Conservation (phyloP, 2,888 invertebrate genomes). For the Zygaena filipendulae region DNA sequence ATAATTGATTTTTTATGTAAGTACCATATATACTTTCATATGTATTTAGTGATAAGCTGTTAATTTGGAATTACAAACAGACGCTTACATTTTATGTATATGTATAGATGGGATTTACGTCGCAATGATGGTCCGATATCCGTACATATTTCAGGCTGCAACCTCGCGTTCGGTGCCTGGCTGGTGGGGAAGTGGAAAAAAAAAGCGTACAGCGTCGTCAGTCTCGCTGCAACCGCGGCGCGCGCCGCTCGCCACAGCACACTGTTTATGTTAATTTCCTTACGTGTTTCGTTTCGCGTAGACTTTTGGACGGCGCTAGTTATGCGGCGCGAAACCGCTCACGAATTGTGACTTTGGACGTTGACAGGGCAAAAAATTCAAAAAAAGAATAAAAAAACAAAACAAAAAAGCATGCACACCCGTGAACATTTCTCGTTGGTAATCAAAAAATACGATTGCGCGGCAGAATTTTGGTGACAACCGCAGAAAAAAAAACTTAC, state of each 20-base stretch:
- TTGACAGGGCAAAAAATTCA: constrained; percentile 26
- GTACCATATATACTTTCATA: too few species aligned
- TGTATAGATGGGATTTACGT: too few species aligned
- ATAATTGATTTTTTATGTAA: too few species aligned
- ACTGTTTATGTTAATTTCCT: constrained; percentile 56
- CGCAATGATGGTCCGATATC: too few species aligned
- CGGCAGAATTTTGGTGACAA: constrained; percentile 35
- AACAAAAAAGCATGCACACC: too few species aligned
- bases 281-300: constrained; percentile 68
- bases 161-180: too few species aligned
- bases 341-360: constrained; percentile 62
- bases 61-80: too few species aligned
- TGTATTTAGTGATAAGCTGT: too few species aligned
- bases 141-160: constrained; percentile 50
- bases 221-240: constrained; percentile 53
- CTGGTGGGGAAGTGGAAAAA: constrained; percentile 53
- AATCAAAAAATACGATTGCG: constrained; percentile 39
- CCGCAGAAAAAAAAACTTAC: constrained; percentile 34
- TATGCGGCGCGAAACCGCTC: constrained; percentile 50
- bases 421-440: constrained; percentile 27
- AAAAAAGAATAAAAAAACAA: constrained; percentile 54
- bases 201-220: constrained; percentile 37
- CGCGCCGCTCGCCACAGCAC: constrained; percentile 58
- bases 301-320: constrained; percentile 60
- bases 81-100: too few species aligned